These are phyloP conservation scores for Dunckerocampus dactyliophorus DNA, from an alignment of 2,113 vertebrate genomes.

Conservation along the genomic window DNA sequence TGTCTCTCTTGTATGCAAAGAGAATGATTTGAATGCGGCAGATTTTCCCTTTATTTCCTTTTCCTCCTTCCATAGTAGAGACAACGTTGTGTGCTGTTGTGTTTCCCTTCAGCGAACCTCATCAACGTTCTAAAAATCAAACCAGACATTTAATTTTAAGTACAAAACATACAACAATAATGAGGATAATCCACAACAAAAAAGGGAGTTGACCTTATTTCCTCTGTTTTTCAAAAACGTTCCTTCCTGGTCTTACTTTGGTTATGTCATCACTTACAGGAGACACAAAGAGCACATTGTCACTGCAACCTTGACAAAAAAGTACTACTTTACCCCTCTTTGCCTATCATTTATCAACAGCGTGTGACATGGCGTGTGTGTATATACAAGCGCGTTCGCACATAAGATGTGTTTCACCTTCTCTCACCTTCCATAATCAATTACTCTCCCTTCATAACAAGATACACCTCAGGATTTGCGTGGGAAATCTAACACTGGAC, in stretches of 20 bases:
- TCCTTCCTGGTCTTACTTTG: no score
- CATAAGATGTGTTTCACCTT: not conserved
- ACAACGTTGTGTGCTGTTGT: not conserved
- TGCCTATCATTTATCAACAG: constrained; percentile 7
- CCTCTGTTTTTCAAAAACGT: no score
- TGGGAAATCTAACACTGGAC: constrained; percentile 13
- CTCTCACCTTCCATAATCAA: constrained; percentile 14
- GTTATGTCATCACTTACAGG: no score
- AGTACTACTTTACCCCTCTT: constrained; percentile 3
- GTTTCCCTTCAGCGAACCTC: no score
- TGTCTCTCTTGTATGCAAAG: constrained; percentile 12
- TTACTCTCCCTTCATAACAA: constrained; percentile 31
- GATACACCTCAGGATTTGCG: not conserved
- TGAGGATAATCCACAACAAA: no score
- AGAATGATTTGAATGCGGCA: constrained; percentile 39
- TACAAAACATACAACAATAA: no score
- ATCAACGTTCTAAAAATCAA: no score
- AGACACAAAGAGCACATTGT: constrained; percentile 1
- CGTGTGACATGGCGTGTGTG: not conserved
- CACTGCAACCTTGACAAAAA: not conserved
- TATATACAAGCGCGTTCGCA: not conserved
- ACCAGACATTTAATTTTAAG: no score
- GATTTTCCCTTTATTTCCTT: constrained; percentile 31
- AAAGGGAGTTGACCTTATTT: no score
- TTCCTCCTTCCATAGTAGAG: constrained; percentile 21